Conservation (phyloP, 2,113 vertebrate genomes). For the Recurvirostra avosetta region DNA sequence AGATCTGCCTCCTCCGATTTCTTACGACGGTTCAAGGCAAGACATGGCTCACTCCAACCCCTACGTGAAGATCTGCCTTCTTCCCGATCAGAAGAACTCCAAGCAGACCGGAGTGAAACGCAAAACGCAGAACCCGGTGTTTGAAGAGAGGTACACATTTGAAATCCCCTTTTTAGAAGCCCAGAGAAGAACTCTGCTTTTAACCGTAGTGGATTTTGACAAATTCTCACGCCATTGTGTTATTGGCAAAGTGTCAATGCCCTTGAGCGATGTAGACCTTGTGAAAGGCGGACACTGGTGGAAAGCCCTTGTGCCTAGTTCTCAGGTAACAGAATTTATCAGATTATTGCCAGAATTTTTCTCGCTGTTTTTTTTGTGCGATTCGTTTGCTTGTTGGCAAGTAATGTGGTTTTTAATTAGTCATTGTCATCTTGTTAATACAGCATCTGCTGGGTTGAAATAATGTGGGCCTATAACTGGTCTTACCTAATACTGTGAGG, state of each 20-base stretch:
- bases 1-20: constrained; percentile 83
- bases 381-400: constrained; percentile 23
- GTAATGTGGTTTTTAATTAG: not conserved
- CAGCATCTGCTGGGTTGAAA: not conserved
- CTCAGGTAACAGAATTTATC: constrained; percentile 80
- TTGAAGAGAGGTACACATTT: constrained; percentile 90
- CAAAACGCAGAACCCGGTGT: constrained; percentile 88
- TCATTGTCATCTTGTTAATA: not conserved
- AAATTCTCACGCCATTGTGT: constrained; percentile 91
- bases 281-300: constrained; percentile 93
- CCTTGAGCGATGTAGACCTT: constrained; percentile 85
- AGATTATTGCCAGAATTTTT: not conserved
- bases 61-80: constrained; percentile 88
- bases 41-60: constrained; percentile 90
- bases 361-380: not conserved
- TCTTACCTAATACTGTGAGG: not conserved
- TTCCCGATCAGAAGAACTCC: constrained; percentile 92
- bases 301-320: constrained; percentile 88
- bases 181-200: constrained; percentile 87
- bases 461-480: not conserved
- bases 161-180: constrained; percentile 89
- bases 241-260: constrained; percentile 86
- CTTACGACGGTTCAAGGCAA: constrained; percentile 79
- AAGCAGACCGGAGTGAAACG: constrained; percentile 89
- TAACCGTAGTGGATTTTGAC: constrained; percentile 88